Evolutionary conservation across 2,888 invertebrate genomes (phyloP).

Genomic region (Temnothorax rugatulus): DNA sequence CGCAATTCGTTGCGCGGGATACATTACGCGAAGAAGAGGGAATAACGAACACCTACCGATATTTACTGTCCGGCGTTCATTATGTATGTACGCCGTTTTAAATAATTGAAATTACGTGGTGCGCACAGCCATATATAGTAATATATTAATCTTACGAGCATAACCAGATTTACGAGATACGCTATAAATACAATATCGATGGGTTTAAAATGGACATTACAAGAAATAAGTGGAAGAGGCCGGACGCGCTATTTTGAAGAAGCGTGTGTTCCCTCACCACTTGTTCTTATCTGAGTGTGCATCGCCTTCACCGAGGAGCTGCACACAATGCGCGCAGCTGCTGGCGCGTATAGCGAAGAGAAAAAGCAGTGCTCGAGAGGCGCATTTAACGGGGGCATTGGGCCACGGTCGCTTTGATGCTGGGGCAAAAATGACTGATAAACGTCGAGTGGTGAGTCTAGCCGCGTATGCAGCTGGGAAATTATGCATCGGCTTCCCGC

Average conservation of each 20-base stretch:
- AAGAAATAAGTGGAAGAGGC: not conserved
- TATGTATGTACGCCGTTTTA: conserved; percentile 3
- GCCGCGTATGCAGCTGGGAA: conserved; percentile 34
- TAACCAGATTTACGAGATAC: not conserved
- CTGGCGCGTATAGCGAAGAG: conserved; percentile 14
- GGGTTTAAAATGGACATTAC: not conserved
- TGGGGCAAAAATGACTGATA: conserved; percentile 78
- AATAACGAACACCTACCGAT: conserved; percentile 7
- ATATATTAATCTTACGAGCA: not conserved
- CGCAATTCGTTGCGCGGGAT: conserved; percentile 42
- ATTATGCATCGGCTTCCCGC: conserved; percentile 28
- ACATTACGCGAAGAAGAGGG: conserved; percentile 26
- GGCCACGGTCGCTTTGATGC: conserved; percentile 76
- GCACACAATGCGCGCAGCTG: conserved; percentile 36
- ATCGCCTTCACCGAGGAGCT: conserved; percentile 21
- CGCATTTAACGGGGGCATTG: conserved; percentile 74
- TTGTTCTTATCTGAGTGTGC: conserved; percentile 18
- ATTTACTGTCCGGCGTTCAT: conserved; percentile 16
- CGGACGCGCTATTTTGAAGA: conserved; percentile 20
- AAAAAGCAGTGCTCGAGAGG: conserved; percentile 66
- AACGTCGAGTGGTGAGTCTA: conserved; percentile 66
- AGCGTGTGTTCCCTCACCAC: not conserved
- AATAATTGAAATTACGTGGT: conserved; percentile 26
- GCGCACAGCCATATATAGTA: not conserved
- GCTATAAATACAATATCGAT: not conserved